Conservation (phyloP, 2,888 invertebrate species). For the Drosophila trichaetosa region DNA sequence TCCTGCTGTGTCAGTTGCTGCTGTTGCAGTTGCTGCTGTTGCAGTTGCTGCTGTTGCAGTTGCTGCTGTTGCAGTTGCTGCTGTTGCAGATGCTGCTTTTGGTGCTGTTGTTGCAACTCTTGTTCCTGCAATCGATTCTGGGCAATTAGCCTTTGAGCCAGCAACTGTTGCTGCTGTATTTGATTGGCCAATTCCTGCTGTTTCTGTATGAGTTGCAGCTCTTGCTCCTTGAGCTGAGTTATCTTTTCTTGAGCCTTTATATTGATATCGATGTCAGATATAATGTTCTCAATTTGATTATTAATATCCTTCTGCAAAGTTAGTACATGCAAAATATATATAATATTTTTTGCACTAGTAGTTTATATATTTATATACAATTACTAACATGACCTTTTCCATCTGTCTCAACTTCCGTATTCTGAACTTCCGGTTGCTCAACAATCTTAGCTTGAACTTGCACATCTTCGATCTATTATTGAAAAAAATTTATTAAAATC, state of each 20-base stretch:
- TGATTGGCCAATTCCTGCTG: slow-evolving; percentile 71
- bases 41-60: slow-evolving; percentile 4
- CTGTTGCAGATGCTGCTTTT: slow-evolving; percentile 24
- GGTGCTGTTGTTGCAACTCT: slow-evolving; percentile 46
- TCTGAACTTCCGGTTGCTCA: background rate
- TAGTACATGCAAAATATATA: background rate
- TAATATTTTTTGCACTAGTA: background rate
- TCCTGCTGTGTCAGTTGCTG: background rate
- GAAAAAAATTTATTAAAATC: background rate
- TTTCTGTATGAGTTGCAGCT: slow-evolving; percentile 68
- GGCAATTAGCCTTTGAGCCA: slow-evolving; percentile 64
- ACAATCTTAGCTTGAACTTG: background rate
- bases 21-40: slow-evolving; percentile 10
- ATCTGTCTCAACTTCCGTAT: background rate
- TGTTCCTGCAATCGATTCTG: slow-evolving; percentile 67
- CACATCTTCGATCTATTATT: slow-evolving; percentile 23
- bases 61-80: slow-evolving; percentile 21
- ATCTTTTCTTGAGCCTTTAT: slow-evolving; percentile 85
- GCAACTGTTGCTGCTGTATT: slow-evolving; percentile 72
- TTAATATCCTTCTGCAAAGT: slow-evolving; percentile 56
- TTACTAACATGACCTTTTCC: slow-evolving; percentile 13
- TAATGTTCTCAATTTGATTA: slow-evolving; percentile 87
- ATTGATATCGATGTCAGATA: slow-evolving; percentile 87
- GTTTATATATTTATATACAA: slow-evolving; percentile 15
- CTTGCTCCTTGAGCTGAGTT: slow-evolving; percentile 69